Evolutionary conservation across 2,888 invertebrate species (phyloP).

Genomic region (Erannis defoliaria): DNA sequence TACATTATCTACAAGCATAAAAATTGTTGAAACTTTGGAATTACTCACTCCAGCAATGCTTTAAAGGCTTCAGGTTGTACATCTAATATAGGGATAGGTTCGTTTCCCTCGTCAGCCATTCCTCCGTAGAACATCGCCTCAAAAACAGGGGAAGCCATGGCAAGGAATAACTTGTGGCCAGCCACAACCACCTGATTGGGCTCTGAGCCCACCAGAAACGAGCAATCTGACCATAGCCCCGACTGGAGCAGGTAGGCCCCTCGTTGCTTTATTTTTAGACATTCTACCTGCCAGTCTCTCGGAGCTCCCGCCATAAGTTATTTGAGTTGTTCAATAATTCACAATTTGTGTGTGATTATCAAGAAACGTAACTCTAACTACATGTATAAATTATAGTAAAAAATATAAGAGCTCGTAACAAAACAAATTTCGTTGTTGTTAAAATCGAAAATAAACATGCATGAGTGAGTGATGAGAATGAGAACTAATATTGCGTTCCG

Average conservation of each 20-base stretch:
- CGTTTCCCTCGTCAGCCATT: constrained; percentile 90
- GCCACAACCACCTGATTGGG: constrained; percentile 91
- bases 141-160: constrained; percentile 95
- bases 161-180: constrained; percentile 93
- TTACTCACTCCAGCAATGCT: constrained; percentile 90
- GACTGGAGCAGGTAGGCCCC: constrained; percentile 91
- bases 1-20: no score
- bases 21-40: background rate
- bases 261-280: constrained; percentile 90
- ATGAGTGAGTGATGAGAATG: no score
- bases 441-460: no score
- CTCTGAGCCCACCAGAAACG: constrained; percentile 92
- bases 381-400: no score
- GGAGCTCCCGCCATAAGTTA: constrained; percentile 80
- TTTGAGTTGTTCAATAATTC: background rate
- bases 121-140: constrained; percentile 96
- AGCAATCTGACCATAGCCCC: constrained; percentile 94
- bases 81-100: constrained; percentile 93
- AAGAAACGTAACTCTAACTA: no score
- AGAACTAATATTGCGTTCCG: no score
- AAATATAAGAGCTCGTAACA: no score
- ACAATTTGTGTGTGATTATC: no score
- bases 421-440: no score
- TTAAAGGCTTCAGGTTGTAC: constrained; percentile 95
- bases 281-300: constrained; percentile 92